A percentile compares a stretch with the other conserved stretches of the same genome.
These are phyloP conservation scores for Sycophaga agraensis DNA, from an alignment of 1,140 invertebrate genomes.

Conservation along the genomic window DNA sequence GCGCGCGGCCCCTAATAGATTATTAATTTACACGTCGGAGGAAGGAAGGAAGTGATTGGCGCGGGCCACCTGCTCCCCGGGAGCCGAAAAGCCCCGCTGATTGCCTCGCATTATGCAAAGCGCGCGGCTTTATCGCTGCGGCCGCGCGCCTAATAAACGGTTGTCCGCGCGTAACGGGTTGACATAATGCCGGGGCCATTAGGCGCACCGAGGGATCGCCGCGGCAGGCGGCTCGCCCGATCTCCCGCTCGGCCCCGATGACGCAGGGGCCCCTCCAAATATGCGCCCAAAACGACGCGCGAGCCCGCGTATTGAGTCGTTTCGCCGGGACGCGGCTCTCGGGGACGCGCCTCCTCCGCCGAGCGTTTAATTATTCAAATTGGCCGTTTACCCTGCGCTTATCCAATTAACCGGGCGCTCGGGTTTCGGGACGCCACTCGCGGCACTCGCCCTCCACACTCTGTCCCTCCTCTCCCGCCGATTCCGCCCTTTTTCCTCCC, in stretches of 20 bases:
- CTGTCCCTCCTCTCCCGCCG: no score
- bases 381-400: slow-evolving; percentile 4
- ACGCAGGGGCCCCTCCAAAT: background rate
- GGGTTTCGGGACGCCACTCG: no score
- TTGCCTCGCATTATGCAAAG: slow-evolving; percentile 58
- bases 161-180: slow-evolving; percentile 52
- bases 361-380: slow-evolving; percentile 32
- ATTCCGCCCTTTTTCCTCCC: no score
- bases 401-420: no score
- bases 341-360: no score
- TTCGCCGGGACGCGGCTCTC: background rate
- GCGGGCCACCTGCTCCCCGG: slow-evolving; percentile 40
- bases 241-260: no score
- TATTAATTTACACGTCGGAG: slow-evolving; percentile 52
- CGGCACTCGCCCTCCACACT: no score
- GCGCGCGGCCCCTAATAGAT: slow-evolving; percentile 47
- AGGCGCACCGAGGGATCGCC: slow-evolving; percentile 40
- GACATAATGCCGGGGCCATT: slow-evolving; percentile 56
- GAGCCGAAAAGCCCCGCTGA: slow-evolving; percentile 49
- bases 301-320: slow-evolving; percentile 1
- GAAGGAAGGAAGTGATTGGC: slow-evolving; percentile 35
- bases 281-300: background rate
- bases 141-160: slow-evolving; percentile 50
- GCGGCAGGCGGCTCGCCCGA: no score
- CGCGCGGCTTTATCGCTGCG: slow-evolving; percentile 48